phyloP scores from a whole-genome alignment of 2,797 vertebrate genomes.

The Coregonus suidteri region DNA sequence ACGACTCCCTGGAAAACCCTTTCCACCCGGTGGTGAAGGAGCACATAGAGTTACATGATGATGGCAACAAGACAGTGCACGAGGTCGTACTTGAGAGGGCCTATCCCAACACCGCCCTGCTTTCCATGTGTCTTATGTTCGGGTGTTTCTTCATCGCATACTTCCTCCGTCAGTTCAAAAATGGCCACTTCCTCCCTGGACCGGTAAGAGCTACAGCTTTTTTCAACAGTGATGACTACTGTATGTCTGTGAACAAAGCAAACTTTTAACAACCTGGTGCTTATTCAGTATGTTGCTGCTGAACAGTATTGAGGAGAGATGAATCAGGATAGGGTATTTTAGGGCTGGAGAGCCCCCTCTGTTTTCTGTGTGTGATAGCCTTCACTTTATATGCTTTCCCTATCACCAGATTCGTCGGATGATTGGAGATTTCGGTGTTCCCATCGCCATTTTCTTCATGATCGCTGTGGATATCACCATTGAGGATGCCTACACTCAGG shows the following conservation, averaged over 20 bases:
- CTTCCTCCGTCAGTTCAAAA: constrained; percentile 84
- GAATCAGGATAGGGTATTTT: not conserved
- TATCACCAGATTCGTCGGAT: constrained; percentile 82
- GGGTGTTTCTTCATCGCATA: constrained; percentile 86
- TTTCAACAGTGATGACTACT: not conserved
- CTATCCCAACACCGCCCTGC: constrained; percentile 78
- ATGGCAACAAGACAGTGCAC: constrained; percentile 18
- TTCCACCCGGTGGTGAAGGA: constrained; percentile 27
- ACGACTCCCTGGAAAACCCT: constrained; percentile 40
- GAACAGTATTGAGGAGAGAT: too few relatives aligned
- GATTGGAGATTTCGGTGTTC: constrained; percentile 96
- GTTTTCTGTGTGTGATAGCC: not conserved
- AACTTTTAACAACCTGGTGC: too few relatives aligned
- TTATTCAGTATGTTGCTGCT: too few relatives aligned
- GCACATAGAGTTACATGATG: accelerated
- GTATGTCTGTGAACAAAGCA: too few relatives aligned
- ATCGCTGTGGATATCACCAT: constrained; percentile 80
- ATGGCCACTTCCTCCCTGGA: constrained; percentile 82
- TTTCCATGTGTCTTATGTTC: constrained; percentile 88
- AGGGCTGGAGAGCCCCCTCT: not conserved
- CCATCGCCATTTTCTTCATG: constrained; percentile 95
- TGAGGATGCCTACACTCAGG: constrained; percentile 88
- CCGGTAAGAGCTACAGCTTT: constrained; percentile 58
- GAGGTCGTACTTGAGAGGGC: accelerated
- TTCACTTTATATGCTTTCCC: not conserved